These are phyloP conservation scores for Clarias batrachus DNA, from an alignment of 2,113 vertebrate species.

Conservation along the genomic window DNA sequence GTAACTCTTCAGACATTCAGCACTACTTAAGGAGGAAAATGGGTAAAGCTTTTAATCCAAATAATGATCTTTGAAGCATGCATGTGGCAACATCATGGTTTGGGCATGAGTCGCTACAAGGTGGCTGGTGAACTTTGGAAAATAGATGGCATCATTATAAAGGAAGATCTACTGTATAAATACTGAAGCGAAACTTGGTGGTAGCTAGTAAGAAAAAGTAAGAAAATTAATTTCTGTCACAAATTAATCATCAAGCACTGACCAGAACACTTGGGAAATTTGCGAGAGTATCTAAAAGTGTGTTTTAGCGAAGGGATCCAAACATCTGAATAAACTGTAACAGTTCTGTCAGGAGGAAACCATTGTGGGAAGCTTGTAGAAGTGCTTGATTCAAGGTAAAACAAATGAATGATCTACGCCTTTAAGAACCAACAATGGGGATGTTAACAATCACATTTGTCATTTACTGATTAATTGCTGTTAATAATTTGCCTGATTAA, in stretches of 20 bases:
- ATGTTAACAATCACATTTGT: no score
- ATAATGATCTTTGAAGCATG: not conserved
- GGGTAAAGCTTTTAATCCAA: not conserved
- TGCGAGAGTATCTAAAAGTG: no score
- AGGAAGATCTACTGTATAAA: no score
- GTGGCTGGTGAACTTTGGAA: not conserved
- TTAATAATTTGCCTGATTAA: no score
- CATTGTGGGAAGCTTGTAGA: not conserved
- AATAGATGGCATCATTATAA: not conserved
- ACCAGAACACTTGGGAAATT: no score
- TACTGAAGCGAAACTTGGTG: not conserved
- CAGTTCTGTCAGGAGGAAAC: not conserved
- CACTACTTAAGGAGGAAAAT: not conserved
- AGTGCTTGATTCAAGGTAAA: not conserved
- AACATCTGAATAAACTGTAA: no score
- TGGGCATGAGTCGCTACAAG: not conserved
- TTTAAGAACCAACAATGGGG: no score
- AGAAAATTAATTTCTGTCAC: no score
- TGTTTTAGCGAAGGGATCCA: no score
- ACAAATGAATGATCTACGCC: no score
- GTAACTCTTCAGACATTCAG: not conserved
- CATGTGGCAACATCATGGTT: not conserved
- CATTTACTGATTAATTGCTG: no score
- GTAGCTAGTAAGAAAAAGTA: not conserved
- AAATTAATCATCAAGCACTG: no score